Conservation (phyloP, 2,797 vertebrate species). For the Eidolon dupreanum region DNA sequence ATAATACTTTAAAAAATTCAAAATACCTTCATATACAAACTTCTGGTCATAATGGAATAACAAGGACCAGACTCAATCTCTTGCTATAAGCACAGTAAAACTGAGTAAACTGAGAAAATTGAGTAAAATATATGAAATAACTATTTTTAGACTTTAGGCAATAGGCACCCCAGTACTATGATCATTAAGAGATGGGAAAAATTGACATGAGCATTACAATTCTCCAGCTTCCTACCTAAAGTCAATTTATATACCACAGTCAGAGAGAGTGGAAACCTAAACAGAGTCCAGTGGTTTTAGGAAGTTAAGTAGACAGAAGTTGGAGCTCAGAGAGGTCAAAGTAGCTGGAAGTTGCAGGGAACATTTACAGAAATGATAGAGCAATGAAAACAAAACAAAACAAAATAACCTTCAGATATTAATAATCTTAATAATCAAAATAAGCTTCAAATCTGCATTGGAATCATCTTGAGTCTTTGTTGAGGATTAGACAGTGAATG, state of each 20-base stretch:
- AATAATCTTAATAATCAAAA: no score
- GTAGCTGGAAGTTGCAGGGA: neutral
- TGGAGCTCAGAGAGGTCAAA: neutral
- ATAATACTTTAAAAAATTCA: neutral
- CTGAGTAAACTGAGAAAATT: neutral
- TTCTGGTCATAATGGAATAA: neutral
- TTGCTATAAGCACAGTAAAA: neutral
- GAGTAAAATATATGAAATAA: neutral
- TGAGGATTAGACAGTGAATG: neutral
- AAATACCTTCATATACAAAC: neutral
- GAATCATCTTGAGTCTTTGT: neutral
- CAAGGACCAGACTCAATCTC: neutral
- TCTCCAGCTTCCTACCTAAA: neutral
- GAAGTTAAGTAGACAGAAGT: neutral
- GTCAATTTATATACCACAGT: neutral
- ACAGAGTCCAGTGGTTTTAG: neutral
- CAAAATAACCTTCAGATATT: neutral
- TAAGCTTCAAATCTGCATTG: neutral
- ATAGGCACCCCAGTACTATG: neutral
- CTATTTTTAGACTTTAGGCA: neutral
- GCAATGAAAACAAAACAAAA: neutral
- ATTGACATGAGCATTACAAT: neutral
- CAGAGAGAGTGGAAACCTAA: neutral
- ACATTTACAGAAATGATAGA: neutral
- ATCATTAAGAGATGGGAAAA: neutral